Percentiles rank a stretch among this genome's conserved stretches.
Evolutionary conservation across 2,113 vertebrate genomes (phyloP).

Genomic region (Pseudopodoces humilis): DNA sequence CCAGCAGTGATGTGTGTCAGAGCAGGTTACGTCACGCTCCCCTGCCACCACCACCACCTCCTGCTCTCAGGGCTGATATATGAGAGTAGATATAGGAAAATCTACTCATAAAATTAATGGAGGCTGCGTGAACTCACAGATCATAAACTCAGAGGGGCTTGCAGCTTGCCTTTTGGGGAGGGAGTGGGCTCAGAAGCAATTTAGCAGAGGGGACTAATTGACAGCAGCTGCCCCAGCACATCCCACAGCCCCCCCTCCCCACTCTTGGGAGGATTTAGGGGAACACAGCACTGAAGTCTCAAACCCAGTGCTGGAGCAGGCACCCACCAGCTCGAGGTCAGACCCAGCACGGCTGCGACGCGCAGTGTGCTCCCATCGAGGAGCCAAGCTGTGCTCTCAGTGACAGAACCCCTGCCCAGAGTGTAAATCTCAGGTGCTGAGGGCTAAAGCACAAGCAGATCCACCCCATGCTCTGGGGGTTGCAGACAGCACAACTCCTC

Average conservation of each 20-base stretch:
- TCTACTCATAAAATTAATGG: slow-evolving; percentile 41
- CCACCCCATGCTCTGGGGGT: not conserved
- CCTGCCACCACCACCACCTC: not conserved
- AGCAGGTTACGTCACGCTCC: not conserved
- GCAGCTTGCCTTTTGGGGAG: not conserved
- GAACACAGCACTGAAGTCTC: not conserved
- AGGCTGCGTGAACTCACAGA: slow-evolving; percentile 50
- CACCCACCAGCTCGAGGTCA: not conserved
- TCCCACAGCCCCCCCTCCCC: not conserved
- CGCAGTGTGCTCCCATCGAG: not conserved
- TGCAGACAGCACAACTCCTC: not conserved
- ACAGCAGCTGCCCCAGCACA: not conserved
- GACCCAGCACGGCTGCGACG: not conserved
- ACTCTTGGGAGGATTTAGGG: not conserved
- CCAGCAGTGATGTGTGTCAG: not conserved
- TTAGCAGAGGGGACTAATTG: slow-evolving; percentile 40
- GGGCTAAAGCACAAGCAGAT: not conserved
- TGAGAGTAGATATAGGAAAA: slow-evolving; percentile 36
- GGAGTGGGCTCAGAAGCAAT: not conserved
- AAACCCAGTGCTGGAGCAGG: not conserved
- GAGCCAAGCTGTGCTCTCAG: not conserved
- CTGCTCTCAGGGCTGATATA: not conserved
- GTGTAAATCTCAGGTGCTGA: not conserved
- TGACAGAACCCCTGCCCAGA: not conserved
- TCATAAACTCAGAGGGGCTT: slow-evolving; percentile 40